These are phyloP conservation scores for Lordiphosa mommai DNA, from an alignment of 1,140 invertebrate genomes.

Conservation along the genomic window DNA sequence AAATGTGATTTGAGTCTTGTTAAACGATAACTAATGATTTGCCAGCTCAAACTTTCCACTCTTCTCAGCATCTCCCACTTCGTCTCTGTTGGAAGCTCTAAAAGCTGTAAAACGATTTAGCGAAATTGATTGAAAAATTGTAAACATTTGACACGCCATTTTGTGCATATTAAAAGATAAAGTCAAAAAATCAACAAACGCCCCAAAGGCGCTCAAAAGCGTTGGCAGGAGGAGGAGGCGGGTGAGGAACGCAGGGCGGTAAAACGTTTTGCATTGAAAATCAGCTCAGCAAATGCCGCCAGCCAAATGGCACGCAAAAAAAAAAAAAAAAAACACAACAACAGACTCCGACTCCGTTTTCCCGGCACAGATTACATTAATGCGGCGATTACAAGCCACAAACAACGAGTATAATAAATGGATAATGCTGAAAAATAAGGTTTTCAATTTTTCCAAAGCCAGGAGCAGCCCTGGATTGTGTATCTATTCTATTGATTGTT, in stretches of 20 bases:
- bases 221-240: slow-evolving; percentile 8
- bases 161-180: slow-evolving; percentile 72
- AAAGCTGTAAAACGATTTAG: slow-evolving; percentile 19
- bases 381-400: slow-evolving; percentile 59
- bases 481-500: slow-evolving; percentile 59
- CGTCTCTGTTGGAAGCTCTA: no score
- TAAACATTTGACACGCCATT: slow-evolving; percentile 69
- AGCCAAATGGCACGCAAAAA: slow-evolving; percentile 53
- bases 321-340: slow-evolving; percentile 5
- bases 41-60: slow-evolving; percentile 2
- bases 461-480: slow-evolving; percentile 7
- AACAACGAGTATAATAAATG: slow-evolving; percentile 55
- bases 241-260: background rate
- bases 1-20: slow-evolving; percentile 2
- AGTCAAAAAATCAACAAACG: slow-evolving; percentile 61
- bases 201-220: slow-evolving; percentile 17
- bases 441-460: slow-evolving; percentile 57
- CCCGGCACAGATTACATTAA: slow-evolving; percentile 55
- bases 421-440: slow-evolving; percentile 55
- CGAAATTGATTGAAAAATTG: slow-evolving; percentile 69
- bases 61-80: no score
- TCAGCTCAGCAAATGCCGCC: slow-evolving; percentile 13
- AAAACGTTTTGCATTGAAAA: slow-evolving; percentile 50
- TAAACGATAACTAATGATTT: slow-evolving; percentile 6
- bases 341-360: slow-evolving; percentile 11